Evolutionary conservation across 2,113 vertebrate species (phyloP).

Genomic region (Perca fluviatilis): DNA sequence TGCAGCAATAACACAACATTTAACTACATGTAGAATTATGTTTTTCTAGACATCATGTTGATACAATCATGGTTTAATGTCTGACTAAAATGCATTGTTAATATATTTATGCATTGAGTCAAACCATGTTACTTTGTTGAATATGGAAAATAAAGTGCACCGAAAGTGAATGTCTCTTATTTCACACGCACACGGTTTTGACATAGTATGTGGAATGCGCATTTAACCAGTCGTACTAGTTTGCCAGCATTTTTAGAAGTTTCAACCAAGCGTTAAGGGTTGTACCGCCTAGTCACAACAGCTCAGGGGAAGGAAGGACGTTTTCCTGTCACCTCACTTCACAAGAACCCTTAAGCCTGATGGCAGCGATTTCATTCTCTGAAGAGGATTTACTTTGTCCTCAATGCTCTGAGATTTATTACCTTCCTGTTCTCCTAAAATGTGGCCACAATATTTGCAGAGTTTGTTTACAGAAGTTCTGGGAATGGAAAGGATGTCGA

Average conservation of each 20-base stretch:
- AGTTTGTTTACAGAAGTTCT: slow-evolving; percentile 72
- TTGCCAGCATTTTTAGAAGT: slow-evolving; percentile 30
- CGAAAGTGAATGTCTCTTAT: slow-evolving; percentile 12
- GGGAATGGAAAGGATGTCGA: slow-evolving; percentile 68
- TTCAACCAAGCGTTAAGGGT: not conserved
- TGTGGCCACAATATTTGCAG: slow-evolving; percentile 77
- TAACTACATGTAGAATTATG: slow-evolving; percentile 49
- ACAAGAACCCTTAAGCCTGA: slow-evolving; percentile 6
- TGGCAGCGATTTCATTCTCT: slow-evolving; percentile 25
- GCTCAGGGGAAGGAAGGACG: not conserved
- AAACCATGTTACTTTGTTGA: slow-evolving; percentile 44
- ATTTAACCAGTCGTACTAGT: slow-evolving; percentile 68
- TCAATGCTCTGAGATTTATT: slow-evolving; percentile 60
- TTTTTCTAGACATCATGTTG: slow-evolving; percentile 63
- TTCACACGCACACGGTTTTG: not conserved
- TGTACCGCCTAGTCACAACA: slow-evolving; percentile 1
- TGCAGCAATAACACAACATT: slow-evolving; percentile 52
- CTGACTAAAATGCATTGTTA: slow-evolving; percentile 62
- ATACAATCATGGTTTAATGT: slow-evolving; percentile 45
- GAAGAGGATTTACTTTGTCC: slow-evolving; percentile 71
- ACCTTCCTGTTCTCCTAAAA: slow-evolving; percentile 62
- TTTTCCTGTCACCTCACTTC: not conserved
- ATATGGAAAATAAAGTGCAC: slow-evolving; percentile 67
- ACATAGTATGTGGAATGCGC: too few relatives aligned
- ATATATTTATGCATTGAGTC: slow-evolving; percentile 67